Conservation (phyloP, 2,888 invertebrate genomes). For the Callosobruchus maculatus region DNA sequence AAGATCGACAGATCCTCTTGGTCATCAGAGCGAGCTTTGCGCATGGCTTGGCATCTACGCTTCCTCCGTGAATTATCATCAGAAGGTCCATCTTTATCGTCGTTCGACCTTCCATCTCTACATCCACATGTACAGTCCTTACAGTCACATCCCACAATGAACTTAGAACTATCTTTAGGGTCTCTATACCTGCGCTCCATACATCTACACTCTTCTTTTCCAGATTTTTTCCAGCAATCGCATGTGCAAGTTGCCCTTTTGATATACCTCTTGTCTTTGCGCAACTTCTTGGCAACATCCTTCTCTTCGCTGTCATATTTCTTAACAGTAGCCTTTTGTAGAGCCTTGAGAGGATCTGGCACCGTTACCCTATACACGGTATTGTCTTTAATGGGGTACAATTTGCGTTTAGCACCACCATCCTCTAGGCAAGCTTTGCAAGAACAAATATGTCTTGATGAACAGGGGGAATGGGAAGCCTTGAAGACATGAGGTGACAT, state of each 20-base stretch:
- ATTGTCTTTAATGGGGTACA: not conserved
- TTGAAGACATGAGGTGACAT: not conserved
- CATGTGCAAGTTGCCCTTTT: not conserved
- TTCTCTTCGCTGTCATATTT: not conserved
- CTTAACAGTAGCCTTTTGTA: not conserved
- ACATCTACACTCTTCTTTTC: not conserved
- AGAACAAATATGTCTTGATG: not conserved
- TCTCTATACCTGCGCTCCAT: not conserved
- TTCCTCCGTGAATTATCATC: not conserved
- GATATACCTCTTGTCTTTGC: not conserved
- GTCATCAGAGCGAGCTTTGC: not conserved
- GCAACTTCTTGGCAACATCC: not conserved
- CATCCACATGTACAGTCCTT: not conserved
- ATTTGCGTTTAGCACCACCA: not conserved
- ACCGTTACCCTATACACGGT: not conserved
- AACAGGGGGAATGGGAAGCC: not conserved
- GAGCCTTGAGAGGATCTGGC: not conserved
- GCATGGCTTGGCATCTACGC: not conserved
- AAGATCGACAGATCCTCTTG: slow-evolving; percentile 9
- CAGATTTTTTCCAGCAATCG: not conserved
- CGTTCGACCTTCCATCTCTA: not conserved
- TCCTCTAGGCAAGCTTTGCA: not conserved
- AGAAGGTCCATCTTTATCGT: not conserved
- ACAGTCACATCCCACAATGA: not conserved
- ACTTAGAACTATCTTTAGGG: not conserved